Evolutionary conservation across 2,888 invertebrate genomes (phyloP), one percentile per base, ranked within the genome.

Genomic region (Alentia gelatinosa): DNA sequence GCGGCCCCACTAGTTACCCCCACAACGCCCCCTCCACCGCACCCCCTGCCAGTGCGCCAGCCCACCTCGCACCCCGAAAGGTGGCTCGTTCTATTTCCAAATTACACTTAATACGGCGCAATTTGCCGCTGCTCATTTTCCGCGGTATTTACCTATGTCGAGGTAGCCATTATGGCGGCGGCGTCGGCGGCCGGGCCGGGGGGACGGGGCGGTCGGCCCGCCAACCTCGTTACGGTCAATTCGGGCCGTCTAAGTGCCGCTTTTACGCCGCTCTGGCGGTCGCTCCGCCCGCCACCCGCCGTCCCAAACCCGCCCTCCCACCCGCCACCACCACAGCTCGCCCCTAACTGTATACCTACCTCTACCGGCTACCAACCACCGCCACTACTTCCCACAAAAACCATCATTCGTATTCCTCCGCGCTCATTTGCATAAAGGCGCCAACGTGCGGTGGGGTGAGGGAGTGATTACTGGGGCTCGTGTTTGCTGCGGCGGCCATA

Each of bases 61-160:
- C 74, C 19, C 86, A 50, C 47, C 50, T 86, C 86, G 33, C 86
- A 47, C 86, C 47, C 86, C 15, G 30, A 79, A 79, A 79, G 79
- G 86, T 86, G 86, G 86, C 86, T 86, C 33, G 35, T 86, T 86
- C 86, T 86, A 86, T 86, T 47, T 47, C 86, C 86, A 86, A 86
- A 86, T 86, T 40, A 30, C 86, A 86, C 86, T 86, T 86, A 86
- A 86, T 86, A 26, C 50, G 47, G 15, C 35, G 86, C 86, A 86
- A 86, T 86, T 86, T 42, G 86, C 47, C 86, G 23, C 50, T 86
- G 86, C 86, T 86, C 86, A 86, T 86, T 86, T 86, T 86, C 47
- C 19, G 47, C 86, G 50, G 86, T 86, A 86, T 86, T 86, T 86
- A 86, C 86, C 86, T 86, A 47, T 86, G 86, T 42, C 86, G 86